Evolutionary conservation across 2,113 vertebrate genomes (phyloP).

Genomic region (Anarhynchus alexandrinus): DNA sequence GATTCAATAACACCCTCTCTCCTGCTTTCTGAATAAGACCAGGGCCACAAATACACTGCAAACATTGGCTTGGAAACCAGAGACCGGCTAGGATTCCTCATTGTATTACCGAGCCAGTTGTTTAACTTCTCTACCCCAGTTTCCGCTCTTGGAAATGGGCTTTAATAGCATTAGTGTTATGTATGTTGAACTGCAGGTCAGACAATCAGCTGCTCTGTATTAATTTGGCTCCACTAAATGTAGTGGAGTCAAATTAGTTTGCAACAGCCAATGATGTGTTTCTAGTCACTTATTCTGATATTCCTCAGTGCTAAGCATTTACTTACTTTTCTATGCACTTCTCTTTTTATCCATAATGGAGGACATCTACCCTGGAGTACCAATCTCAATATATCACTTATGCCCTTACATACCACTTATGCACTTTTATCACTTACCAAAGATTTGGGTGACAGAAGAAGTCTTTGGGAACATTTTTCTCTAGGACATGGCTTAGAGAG

Average conservation of each 20-base stretch:
- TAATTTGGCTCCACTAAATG: not conserved
- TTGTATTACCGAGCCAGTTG: not conserved
- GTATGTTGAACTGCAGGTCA: not conserved
- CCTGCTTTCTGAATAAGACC: not conserved
- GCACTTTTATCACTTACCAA: not conserved
- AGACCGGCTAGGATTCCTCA: not conserved
- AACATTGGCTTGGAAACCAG: not conserved
- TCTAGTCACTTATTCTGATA: not conserved
- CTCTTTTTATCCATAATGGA: not conserved
- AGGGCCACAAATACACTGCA: not conserved
- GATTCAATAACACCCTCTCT: not conserved
- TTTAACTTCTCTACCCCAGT: not conserved
- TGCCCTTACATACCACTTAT: not conserved
- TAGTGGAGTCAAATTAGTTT: not conserved
- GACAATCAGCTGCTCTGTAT: not conserved
- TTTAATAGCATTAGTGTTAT: not conserved
- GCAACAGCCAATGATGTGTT: not conserved
- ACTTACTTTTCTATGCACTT: not conserved
- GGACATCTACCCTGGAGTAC: not conserved
- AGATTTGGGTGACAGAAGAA: not conserved
- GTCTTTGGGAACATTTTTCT: not conserved
- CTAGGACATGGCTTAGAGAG: not conserved
- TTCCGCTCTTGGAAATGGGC: not conserved
- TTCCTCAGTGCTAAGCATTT: not conserved
- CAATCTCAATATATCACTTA: not conserved